These are phyloP conservation scores for Harpegnathos saltator DNA, from an alignment of 1,140 invertebrate genomes.

Conservation along the genomic window DNA sequence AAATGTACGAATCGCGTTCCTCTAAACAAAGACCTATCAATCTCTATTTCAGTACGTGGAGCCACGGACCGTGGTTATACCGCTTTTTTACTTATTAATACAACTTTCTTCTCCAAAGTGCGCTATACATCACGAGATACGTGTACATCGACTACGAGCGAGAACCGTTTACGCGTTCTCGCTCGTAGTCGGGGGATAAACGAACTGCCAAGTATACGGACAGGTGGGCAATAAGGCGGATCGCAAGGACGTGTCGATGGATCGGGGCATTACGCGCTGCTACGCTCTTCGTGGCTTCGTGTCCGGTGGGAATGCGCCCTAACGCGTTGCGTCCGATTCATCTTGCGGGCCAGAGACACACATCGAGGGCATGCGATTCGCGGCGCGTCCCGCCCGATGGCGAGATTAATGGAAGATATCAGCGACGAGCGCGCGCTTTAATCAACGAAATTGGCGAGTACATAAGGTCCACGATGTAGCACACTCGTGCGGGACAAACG, in stretches of 20 bases:
- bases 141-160: neutral
- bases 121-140: neutral
- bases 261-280: conserved; percentile 77
- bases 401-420: conserved; percentile 80
- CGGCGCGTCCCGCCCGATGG: conserved; percentile 65
- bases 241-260: conserved; percentile 79
- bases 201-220: conserved; percentile 51
- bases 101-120: neutral
- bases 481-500: conserved; percentile 18
- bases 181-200: conserved; percentile 30
- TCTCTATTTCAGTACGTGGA: too few relatives aligned
- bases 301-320: conserved; percentile 79
- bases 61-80: too few relatives aligned
- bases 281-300: conserved; percentile 79
- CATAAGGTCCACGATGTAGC: conserved; percentile 46
- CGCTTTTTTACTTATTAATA: too few relatives aligned
- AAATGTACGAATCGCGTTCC: too few relatives aligned
- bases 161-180: conserved; percentile 20
- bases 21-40: too few relatives aligned
- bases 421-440: conserved; percentile 68
- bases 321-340: conserved; percentile 79
- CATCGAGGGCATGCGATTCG: conserved; percentile 72
- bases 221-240: conserved; percentile 76
- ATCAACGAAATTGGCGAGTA: conserved; percentile 73
- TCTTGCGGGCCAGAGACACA: conserved; percentile 71